Conservation (phyloP, 2,888 invertebrate genomes). For the Micoletzkya japonica region DNA sequence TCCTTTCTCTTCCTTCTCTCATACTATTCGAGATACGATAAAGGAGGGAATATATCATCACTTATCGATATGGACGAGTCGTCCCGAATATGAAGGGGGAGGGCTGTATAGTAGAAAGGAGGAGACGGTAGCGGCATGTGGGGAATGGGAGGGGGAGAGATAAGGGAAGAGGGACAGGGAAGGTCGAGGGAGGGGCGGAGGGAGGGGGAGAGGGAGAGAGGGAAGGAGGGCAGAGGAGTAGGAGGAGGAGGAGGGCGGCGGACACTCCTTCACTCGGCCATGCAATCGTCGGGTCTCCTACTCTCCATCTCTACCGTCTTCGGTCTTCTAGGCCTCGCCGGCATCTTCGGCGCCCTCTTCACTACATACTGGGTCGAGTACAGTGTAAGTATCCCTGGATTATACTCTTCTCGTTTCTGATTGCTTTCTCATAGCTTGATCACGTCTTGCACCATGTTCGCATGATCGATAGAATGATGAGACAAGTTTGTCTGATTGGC, state of each 20-base stretch:
- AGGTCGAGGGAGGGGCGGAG: slow-evolving; percentile 11
- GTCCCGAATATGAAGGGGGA: slow-evolving; percentile 2
- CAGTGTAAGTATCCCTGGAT: slow-evolving; percentile 81
- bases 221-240: neutral
- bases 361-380: slow-evolving; percentile 96
- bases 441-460: too few species aligned
- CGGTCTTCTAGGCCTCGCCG: slow-evolving; percentile 88
- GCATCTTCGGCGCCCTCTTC: slow-evolving; percentile 89
- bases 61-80: slow-evolving; percentile 16
- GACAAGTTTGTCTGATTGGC: too few species aligned
- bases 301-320: slow-evolving; percentile 92
- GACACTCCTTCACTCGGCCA: slow-evolving; percentile 14
- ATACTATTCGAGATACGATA: slow-evolving; percentile 12
- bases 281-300: slow-evolving; percentile 75
- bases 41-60: neutral
- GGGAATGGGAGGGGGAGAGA: slow-evolving; percentile 18
- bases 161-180: neutral
- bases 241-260: slow-evolving; percentile 1
- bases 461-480: too few species aligned
- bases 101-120: slow-evolving; percentile 4
- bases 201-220: neutral
- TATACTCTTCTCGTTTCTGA: too few species aligned
- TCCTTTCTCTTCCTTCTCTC: slow-evolving; percentile 13
- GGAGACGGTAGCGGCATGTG: slow-evolving; percentile 11
- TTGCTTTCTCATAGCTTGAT: too few species aligned